Conservation (phyloP, 2,888 invertebrate genomes). For the Netelia melanura region DNA sequence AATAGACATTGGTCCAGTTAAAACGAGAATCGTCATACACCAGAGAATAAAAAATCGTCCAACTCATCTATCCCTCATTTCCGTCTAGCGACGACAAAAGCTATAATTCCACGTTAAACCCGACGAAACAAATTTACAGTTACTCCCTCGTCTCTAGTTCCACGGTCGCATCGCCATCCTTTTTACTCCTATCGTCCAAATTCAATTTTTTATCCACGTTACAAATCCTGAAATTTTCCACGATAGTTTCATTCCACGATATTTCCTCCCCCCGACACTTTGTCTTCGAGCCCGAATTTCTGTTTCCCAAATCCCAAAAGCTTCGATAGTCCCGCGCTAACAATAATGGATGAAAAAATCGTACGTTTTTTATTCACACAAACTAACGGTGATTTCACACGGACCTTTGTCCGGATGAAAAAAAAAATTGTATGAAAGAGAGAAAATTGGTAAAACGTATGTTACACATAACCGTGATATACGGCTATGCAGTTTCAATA, state of each 20-base stretch:
- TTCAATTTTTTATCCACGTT: background rate
- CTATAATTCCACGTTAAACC: constrained; percentile 15
- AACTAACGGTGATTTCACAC: background rate
- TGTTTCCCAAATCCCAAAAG: background rate
- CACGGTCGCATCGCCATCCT: background rate
- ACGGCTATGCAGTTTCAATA: background rate
- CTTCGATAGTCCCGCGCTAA: background rate
- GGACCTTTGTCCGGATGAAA: background rate
- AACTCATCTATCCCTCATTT: background rate
- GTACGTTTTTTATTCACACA: background rate
- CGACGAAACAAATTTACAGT: constrained; percentile 33
- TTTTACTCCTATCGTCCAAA: background rate
- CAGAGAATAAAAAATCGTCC: constrained; percentile 9
- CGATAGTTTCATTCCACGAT: background rate
- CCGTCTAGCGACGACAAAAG: constrained; percentile 14
- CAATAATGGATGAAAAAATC: background rate
- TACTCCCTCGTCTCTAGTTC: background rate
- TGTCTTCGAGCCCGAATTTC: background rate
- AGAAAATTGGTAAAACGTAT: background rate
- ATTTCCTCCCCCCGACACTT: background rate
- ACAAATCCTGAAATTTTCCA: background rate
- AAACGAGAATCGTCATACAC: background rate
- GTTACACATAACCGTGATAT: background rate
- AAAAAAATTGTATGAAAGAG: background rate
- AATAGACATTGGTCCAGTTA: no score